A percentile compares a stretch with the other conserved stretches of the same genome.
Evolutionary conservation across 1,140 invertebrate species (phyloP).

Genomic region (Drosophila pallidifrons): DNA sequence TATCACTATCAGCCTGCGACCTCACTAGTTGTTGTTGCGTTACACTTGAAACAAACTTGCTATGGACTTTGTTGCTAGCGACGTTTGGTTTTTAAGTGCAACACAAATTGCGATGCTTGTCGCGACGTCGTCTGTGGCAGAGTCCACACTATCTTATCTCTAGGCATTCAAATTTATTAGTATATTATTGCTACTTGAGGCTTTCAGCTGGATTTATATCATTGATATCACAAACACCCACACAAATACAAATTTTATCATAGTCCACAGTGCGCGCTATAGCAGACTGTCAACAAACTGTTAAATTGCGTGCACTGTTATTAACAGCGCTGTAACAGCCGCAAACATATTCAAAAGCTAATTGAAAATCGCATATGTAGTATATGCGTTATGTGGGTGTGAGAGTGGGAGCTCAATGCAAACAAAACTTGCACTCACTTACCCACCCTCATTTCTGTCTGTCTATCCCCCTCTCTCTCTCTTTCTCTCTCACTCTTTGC

Average conservation of each 20-base stretch:
- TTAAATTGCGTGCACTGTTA: conserved; percentile 29
- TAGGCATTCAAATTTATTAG: conserved; percentile 30
- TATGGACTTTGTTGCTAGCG: conserved; percentile 23
- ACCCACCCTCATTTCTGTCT: not conserved
- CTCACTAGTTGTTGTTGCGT: conserved; percentile 29
- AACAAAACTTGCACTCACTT: conserved; percentile 35
- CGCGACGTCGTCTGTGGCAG: not conserved
- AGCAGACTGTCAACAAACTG: conserved; percentile 36
- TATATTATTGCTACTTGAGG: conserved; percentile 49
- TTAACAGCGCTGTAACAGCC: conserved; percentile 11
- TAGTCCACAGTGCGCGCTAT: not conserved
- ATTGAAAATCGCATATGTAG: conserved; percentile 34
- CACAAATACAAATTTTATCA: conserved; percentile 21
- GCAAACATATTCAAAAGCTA: conserved; percentile 42
- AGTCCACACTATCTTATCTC: conserved; percentile 33
- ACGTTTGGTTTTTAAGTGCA: conserved; percentile 14
- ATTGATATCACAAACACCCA: conserved; percentile 28
- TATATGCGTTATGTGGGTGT: not conserved
- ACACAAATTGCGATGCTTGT: not conserved
- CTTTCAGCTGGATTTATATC: conserved; percentile 25
- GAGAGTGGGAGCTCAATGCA: conserved; percentile 37
- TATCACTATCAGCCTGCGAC: conserved; percentile 49
- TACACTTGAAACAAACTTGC: conserved; percentile 26
- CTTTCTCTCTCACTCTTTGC: not conserved
- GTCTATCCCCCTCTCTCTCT: conserved; percentile 7